Conservation (phyloP, 2,888 invertebrate species). For the Abscondita cerata region DNA sequence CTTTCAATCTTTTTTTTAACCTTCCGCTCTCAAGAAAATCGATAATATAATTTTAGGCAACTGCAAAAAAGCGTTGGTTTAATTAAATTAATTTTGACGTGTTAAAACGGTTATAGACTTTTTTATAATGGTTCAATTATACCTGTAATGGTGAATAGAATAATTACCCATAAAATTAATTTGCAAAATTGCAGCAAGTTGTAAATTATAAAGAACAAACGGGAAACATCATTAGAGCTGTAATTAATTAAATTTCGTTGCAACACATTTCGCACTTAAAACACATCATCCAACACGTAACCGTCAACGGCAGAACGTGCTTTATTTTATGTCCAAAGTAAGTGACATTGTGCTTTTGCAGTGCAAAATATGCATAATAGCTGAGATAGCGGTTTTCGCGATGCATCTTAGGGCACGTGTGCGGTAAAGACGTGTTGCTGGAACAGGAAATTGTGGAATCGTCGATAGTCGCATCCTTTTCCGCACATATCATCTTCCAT, state of each 20-base stretch:
- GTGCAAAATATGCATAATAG: conserved; percentile 20
- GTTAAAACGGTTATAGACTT: no score
- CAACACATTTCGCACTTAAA: conserved; percentile 10
- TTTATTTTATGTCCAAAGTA: conserved; percentile 15
- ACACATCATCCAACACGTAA: conserved; percentile 11
- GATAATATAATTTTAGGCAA: no score
- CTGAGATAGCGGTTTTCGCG: conserved; percentile 25
- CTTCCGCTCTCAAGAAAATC: no score
- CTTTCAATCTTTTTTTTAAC: no score
- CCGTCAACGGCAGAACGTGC: conserved; percentile 16
- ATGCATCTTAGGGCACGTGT: conserved; percentile 21
- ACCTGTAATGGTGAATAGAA: not conserved
- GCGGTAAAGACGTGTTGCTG: conserved; percentile 28
- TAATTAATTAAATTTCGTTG: conserved; percentile 11
- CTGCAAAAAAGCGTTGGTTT: no score
- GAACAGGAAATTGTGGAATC: conserved; percentile 50
- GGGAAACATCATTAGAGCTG: conserved; percentile 4
- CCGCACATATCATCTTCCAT: conserved; percentile 45
- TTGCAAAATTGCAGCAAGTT: conserved; percentile 2
- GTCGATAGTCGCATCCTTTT: conserved; percentile 50
- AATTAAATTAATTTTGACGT: no score
- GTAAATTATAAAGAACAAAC: conserved; percentile 11
- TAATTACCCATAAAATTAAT: not conserved
- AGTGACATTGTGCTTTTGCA: conserved; percentile 14
- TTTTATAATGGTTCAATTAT: no score